A percentile compares a stretch with the other conserved stretches of the same genome.
phyloP scores from a whole-genome alignment of 30 jellyfish, hydroid and myxozoan species.

The Turritopsis dohrnii region DNA sequence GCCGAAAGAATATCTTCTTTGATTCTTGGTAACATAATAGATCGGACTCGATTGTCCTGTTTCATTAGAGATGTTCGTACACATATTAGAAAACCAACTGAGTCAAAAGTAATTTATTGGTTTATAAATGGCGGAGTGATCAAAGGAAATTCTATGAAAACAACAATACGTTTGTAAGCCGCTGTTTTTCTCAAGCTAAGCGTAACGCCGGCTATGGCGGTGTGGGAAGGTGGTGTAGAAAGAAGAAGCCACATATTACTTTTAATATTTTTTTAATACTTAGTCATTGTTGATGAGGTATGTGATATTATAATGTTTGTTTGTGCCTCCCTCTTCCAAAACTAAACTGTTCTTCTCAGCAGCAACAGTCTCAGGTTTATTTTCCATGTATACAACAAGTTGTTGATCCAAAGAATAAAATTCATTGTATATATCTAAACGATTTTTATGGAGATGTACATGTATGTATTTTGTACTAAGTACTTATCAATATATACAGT shows the following conservation, averaged over 20 bases:
- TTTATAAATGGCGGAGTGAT: slow-evolving; percentile 32
- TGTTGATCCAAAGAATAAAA: too few species aligned
- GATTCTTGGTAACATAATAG: slow-evolving; percentile 18
- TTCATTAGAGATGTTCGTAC: background rate
- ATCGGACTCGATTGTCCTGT: background rate
- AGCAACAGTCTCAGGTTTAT: too few species aligned
- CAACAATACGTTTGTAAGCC: slow-evolving; percentile 15
- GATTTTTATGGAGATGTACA: too few species aligned
- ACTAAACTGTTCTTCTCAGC: too few species aligned
- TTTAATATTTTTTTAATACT: background rate
- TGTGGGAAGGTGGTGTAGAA: slow-evolving; percentile 5
- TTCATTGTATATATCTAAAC: too few species aligned
- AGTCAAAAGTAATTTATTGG: slow-evolving; percentile 12
- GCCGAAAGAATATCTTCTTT: slow-evolving; percentile 20
- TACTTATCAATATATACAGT: too few species aligned
- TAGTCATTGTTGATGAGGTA: background rate
- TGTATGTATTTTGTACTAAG: too few species aligned
- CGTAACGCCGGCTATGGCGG: slow-evolving; percentile 23
- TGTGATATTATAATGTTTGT: background rate
- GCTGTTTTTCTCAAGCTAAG: slow-evolving; percentile 4
- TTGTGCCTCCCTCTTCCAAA: too few species aligned
- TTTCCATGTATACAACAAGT: too few species aligned
- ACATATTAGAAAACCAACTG: background rate
- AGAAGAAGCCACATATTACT: background rate
- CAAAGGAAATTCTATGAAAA: slow-evolving; percentile 19